Percentiles rank a stretch among this genome's conserved stretches.
Evolutionary conservation across 2,888 invertebrate genomes (phyloP).

Genomic region (Junonia oenone): DNA sequence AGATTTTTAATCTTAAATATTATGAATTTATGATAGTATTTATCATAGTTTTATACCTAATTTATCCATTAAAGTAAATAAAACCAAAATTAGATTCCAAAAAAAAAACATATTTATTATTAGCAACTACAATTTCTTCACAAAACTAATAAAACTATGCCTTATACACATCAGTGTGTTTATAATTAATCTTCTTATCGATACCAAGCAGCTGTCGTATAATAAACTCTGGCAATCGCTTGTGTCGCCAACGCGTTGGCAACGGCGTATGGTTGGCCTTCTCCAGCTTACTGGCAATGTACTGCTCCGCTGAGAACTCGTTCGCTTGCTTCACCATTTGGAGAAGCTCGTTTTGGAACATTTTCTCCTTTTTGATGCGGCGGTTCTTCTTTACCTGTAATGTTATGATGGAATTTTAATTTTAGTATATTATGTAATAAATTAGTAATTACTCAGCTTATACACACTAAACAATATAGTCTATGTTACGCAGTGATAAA

Average conservation of each 20-base stretch:
- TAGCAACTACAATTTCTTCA: background rate
- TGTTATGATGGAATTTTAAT: background rate
- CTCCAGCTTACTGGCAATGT: constrained; percentile 82
- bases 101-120: constrained; percentile 2
- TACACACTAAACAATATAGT: too few species aligned
- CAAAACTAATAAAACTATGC: constrained; percentile 38
- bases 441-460: too few species aligned
- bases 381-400: constrained; percentile 82
- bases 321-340: constrained; percentile 85
- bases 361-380: constrained; percentile 86
- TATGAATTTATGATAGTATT: too few species aligned
- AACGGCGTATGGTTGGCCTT: constrained; percentile 81
- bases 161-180: constrained; percentile 68
- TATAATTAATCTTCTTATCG: constrained; percentile 73
- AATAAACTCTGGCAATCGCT: constrained; percentile 82
- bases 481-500: too few species aligned
- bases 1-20: too few species aligned
- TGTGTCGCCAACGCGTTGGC: constrained; percentile 80
- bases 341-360: constrained; percentile 85
- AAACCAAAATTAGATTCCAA: background rate
- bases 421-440: background rate
- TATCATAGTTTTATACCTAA: too few species aligned
- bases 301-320: constrained; percentile 86
- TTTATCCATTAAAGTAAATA: too few species aligned
- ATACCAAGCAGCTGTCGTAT: constrained; percentile 84